Conservation (phyloP, 2,888 invertebrate genomes). For the Volucella inanis region DNA sequence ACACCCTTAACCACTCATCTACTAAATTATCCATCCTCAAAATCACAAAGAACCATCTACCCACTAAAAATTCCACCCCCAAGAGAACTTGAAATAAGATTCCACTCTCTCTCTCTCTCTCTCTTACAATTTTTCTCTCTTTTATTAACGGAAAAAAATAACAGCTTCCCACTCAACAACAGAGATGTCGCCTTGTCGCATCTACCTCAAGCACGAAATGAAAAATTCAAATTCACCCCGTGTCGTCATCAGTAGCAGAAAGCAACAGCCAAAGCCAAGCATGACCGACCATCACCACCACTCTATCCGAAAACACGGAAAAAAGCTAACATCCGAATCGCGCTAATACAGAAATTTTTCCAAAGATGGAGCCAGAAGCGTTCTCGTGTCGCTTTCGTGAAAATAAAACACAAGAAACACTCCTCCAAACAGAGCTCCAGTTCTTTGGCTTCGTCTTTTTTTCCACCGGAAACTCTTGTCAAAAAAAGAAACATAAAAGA, state of each 20-base stretch:
- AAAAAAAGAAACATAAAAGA: conserved; percentile 31
- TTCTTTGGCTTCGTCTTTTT: conserved; percentile 67
- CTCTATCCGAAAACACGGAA: conserved; percentile 40
- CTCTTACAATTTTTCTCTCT: conserved; percentile 42
- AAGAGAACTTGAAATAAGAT: conserved; percentile 55
- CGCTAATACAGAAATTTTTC: conserved; percentile 71
- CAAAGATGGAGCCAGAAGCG: conserved; percentile 78
- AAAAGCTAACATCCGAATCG: conserved; percentile 77
- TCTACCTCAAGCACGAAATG: conserved; percentile 39
- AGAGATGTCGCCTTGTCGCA: conserved; percentile 66
- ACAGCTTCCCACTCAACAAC: conserved; percentile 52
- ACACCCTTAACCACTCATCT: too few relatives aligned
- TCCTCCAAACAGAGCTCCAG: conserved; percentile 65
- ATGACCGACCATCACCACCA: conserved; percentile 33
- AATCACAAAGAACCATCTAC: neutral
- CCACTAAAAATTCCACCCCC: neutral
- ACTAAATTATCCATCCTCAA: too few relatives aligned
- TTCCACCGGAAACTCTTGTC: conserved; percentile 33
- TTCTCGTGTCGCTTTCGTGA: conserved; percentile 55
- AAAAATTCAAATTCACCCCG: conserved; percentile 71
- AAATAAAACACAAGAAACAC: conserved; percentile 70
- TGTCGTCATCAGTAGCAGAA: conserved; percentile 16
- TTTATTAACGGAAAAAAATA: conserved; percentile 17
- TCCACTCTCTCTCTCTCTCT: conserved; percentile 28
- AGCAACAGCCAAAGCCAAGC: conserved; percentile 51